These are phyloP conservation scores for Pantala flavescens DNA, from an alignment of 1,140 invertebrate genomes.

Conservation along the genomic window DNA sequence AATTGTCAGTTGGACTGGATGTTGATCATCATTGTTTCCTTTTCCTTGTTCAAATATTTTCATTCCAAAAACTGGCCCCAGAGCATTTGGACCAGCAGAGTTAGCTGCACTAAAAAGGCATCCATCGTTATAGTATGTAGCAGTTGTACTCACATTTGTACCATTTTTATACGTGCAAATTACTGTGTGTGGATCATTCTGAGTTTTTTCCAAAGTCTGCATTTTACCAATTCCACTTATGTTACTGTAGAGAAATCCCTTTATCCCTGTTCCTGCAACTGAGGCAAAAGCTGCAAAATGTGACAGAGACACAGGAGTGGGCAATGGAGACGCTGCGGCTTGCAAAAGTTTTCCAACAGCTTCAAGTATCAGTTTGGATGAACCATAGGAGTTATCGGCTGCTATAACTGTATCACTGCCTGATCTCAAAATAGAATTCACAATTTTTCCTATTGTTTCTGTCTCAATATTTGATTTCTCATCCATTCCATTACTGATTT, in stretches of 20 bases:
- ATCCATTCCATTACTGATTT: not conserved
- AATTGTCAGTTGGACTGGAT: no score
- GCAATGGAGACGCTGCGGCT: not conserved
- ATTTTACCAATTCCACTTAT: not conserved
- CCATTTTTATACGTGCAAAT: no score
- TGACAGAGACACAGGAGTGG: not conserved
- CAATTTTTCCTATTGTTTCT: not conserved
- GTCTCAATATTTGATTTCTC: not conserved
- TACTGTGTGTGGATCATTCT: no score
- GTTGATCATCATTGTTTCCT: not conserved
- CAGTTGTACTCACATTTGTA: not conserved
- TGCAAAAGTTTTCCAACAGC: not conserved
- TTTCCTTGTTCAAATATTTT: not conserved
- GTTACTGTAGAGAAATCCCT: not conserved
- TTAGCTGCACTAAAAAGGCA: not conserved
- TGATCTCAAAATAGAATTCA: not conserved
- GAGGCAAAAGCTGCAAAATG: not conserved
- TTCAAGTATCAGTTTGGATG: not conserved
- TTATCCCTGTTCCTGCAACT: not conserved
- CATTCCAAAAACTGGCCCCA: not conserved
- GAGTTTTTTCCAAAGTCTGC: not conserved
- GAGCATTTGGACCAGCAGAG: not conserved
- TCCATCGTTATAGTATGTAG: not conserved
- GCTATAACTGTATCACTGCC: not conserved
- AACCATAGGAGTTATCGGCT: not conserved